Evolutionary conservation across 2,113 vertebrate species (phyloP), one percentile per base, ranked within the genome.

Genomic region (Pterocles orientalis): DNA sequence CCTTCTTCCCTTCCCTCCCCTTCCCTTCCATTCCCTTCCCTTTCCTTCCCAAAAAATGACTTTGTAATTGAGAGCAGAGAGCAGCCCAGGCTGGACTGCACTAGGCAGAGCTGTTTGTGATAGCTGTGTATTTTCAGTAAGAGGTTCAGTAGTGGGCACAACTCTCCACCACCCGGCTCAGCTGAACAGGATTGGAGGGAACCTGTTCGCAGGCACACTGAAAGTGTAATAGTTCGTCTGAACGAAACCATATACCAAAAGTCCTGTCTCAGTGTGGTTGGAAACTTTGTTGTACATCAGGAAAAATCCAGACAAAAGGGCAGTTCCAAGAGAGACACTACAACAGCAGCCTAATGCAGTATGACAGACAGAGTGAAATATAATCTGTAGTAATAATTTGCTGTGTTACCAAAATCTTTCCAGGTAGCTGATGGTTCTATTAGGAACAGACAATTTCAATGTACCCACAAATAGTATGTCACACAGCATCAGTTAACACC

Each of bases 221-320:
- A 34, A 45, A 62, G 18, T 24, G 39, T 29, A 88, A 66, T 3
- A 50, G 9, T 77, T 83, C 66, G 19, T 66, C 75, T 93, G 76
- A 78, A 60, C 17, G 75, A 77, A 93, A 68, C 12, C 76, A 43
- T 64, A 75, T 16, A 56, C 70, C 78, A 31, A 64, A 95, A 83
- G 36, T 73, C 60, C 62, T 48, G 28, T 60, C 79, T 93, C 85
- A 45, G 8, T 68, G 68, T 81, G 88, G 80, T 31, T 88, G 86
- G 90, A 96, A 95, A 95, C 47, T 70, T 77, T 71, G 34, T 19
- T 88, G 57, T 56, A 10, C 20, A 68, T 78, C 57, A 68, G 58
- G 56, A 92, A 86, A 95, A 90, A 90, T 51, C 77, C 86, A 92
- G 90, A 86, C 71, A 61, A 94, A 86, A 77, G 47, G 66, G 31